A percentile compares a stretch with the other conserved stretches of the same genome.
Evolutionary conservation across 2,113 vertebrate species (phyloP).

Genomic region (Spea bombifrons): DNA sequence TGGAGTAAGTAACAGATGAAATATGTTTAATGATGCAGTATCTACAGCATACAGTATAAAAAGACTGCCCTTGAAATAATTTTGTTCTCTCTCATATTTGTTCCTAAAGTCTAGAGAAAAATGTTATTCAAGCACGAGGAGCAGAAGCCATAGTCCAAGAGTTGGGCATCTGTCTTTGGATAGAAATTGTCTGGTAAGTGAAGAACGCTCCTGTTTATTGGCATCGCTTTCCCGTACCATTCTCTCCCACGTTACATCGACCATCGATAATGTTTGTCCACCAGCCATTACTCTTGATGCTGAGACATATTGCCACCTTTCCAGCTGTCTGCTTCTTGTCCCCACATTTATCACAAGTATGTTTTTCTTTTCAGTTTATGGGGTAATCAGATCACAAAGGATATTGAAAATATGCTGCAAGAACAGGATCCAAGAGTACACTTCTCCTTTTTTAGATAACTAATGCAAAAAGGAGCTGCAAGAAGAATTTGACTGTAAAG

Average conservation of each 20-base stretch:
- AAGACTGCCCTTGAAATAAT: neutral
- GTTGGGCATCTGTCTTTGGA: conserved; percentile 60
- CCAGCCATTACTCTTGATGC: no score
- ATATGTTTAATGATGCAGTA: neutral
- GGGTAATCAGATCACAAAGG: conserved; percentile 68
- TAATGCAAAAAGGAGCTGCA: neutral
- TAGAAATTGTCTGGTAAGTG: conserved; percentile 76
- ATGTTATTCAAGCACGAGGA: conserved; percentile 68
- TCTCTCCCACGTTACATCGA: neutral
- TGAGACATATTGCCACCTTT: neutral
- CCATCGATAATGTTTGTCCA: no score
- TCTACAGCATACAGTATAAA: no score
- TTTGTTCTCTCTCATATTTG: neutral
- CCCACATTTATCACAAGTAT: neutral
- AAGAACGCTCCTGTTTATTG: neutral
- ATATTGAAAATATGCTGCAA: conserved; percentile 52
- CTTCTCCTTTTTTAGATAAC: conserved; percentile 67
- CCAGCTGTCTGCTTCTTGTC: accelerated
- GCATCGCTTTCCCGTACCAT: neutral
- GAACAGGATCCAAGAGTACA: conserved; percentile 72
- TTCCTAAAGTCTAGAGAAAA: conserved; percentile 77
- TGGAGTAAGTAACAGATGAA: conserved; percentile 72
- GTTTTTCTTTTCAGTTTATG: conserved; percentile 71
- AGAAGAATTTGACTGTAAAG: no score
- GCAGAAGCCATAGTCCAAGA: conserved; percentile 64